These are phyloP conservation scores for Ecliptopera silaceata DNA, from an alignment of 2,888 invertebrate genomes.

Conservation along the genomic window DNA sequence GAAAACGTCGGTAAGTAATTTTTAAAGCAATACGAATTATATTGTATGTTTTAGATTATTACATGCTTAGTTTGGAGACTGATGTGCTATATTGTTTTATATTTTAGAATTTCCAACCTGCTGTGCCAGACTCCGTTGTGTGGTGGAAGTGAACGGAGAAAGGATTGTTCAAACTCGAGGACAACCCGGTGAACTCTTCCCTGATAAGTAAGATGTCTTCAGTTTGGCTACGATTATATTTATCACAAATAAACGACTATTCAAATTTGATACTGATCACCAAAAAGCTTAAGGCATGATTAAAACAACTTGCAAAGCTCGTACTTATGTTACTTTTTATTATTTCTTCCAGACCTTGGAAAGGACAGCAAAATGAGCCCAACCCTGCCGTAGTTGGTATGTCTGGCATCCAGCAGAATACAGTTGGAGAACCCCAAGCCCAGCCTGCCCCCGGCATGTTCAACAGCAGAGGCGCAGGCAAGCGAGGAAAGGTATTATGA, in stretches of 20 bases:
- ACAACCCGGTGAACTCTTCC: conserved; percentile 77
- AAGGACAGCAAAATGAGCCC: conserved; percentile 76
- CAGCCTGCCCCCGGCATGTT: conserved; percentile 73
- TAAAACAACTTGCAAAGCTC: not conserved
- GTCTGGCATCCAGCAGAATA: conserved; percentile 67
- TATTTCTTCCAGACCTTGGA: conserved; percentile 64
- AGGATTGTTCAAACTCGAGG: conserved; percentile 76
- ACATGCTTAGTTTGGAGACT: no score
- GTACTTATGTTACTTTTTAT: not conserved
- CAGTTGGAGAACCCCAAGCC: conserved; percentile 65
- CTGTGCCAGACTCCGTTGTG: conserved; percentile 73
- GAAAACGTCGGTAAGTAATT: conserved; percentile 74
- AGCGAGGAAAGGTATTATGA: conserved; percentile 61
- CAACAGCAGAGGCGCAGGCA: conserved; percentile 77
- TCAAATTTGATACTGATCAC: no score
- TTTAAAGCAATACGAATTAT: no score
- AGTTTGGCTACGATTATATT: no score
- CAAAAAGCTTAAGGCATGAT: no score
- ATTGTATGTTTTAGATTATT: no score
- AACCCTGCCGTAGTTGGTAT: conserved; percentile 74
- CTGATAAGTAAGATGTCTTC: conserved; percentile 67
- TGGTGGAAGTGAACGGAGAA: conserved; percentile 75
- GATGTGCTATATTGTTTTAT: not conserved
- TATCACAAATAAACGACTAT: no score
- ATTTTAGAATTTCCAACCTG: conserved; percentile 73